These are phyloP conservation scores for Agrypnia vestita DNA, from an alignment of 1,140 invertebrate genomes.

Conservation along the genomic window DNA sequence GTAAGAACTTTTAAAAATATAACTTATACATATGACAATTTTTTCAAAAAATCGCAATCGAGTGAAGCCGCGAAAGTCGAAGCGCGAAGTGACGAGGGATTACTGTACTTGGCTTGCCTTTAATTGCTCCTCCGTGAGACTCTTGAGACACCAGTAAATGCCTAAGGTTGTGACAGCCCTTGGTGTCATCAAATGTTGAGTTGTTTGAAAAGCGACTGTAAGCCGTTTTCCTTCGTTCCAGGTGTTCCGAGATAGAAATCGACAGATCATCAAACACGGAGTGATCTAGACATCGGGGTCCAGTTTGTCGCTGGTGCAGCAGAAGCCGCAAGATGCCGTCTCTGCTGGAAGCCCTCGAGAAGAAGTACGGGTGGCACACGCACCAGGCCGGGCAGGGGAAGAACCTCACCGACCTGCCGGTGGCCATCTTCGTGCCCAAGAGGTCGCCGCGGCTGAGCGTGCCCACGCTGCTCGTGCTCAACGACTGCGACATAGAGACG, in stretches of 20 bases:
- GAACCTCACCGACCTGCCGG: conserved; percentile 74
- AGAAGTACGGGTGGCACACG: conserved; percentile 82
- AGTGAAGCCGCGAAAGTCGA: too few relatives aligned
- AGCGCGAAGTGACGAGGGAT: too few relatives aligned
- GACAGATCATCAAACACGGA: conserved; percentile 17
- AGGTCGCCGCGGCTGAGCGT: conserved; percentile 83
- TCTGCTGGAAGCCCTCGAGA: conserved; percentile 86
- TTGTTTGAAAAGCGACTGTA: too few relatives aligned
- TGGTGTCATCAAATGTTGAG: too few relatives aligned
- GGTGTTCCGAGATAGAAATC: conserved; percentile 12
- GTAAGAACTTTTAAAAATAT: too few relatives aligned
- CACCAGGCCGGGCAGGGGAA: conserved; percentile 71
- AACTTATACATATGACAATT: too few relatives aligned
- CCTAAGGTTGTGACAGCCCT: too few relatives aligned
- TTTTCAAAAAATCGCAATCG: too few relatives aligned
- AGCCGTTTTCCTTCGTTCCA: conserved; percentile 10
- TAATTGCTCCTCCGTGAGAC: too few relatives aligned
- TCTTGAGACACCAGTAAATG: too few relatives aligned
- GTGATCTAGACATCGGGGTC: background rate
- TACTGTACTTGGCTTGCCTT: too few relatives aligned
- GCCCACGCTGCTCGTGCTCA: conserved; percentile 89
- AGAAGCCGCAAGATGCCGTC: conserved; percentile 78
- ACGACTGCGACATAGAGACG: conserved; percentile 89
- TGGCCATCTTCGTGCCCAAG: conserved; percentile 88
- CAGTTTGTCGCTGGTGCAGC: conserved; percentile 3